Base-by-base conservation (phyloP, 1,140 invertebrate species). In the Drosophila littoralis region DNA sequence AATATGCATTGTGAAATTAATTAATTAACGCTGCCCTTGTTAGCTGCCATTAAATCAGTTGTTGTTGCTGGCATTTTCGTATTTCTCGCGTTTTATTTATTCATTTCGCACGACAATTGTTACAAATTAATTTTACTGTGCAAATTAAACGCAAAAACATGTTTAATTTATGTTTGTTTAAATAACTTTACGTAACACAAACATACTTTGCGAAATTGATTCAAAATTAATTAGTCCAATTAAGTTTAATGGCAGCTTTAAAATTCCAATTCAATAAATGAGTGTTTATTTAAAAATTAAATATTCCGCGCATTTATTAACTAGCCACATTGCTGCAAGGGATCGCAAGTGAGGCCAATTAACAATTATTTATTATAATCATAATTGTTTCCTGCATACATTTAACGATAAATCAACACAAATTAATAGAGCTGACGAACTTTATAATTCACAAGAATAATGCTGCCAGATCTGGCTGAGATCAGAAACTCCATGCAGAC, bases 1-100 rank as follows among this genome's bases (percentile, higher is more conserved):
- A 43, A 74, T 74, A 74, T 74, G 66, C 80, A 75, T 61, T 65
- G 51, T 33, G 45, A 78, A 79, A 78, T 85, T 74, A 86, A 85
- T 81, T 81, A 85, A 81, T 86, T 85, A 86, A 75, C 63, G 52
- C 48, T 40, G 51, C 58, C 22, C 15, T 48, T 72, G 60, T 73
- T 64, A 52, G 60, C 48, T 61, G 51, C 51, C 60, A 72, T 42
- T 67, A 65, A 57, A 40, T 48, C 46, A 55, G 66, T 3, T 28
- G 12, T 22, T 43, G 6, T 38, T 54, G 6, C 32, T 55, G 48
- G 17, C 10, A 38, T 57, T 40, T 38, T 13, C n/a, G n/a, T 45
- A 45, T 38, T 9, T 36, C 36, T 7, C 57, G 6, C 36, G 35
- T 35, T 35, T 12, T 15, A 15, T 43, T 22, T 52, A 13, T 35